phyloP scores from a whole-genome alignment of 2,113 vertebrate species.

The Nymphicus hollandicus region DNA sequence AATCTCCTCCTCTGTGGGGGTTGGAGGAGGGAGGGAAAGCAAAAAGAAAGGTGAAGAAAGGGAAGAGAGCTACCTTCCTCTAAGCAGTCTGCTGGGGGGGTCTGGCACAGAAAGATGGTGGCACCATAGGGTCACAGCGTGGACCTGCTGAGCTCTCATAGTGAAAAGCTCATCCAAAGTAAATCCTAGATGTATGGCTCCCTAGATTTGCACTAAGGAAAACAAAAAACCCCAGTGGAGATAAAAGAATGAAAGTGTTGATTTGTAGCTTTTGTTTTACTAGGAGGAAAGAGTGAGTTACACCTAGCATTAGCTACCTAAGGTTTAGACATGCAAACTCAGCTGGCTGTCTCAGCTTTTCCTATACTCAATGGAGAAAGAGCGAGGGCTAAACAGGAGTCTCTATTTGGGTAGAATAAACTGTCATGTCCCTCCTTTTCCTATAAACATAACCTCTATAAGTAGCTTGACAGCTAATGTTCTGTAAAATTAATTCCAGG shows the following conservation, averaged over 20 bases:
- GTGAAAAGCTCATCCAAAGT: neutral
- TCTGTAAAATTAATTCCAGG: neutral
- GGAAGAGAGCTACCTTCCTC: neutral
- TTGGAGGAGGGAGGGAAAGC: neutral
- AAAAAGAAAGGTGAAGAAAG: neutral
- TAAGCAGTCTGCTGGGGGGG: neutral
- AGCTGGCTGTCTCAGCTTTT: neutral
- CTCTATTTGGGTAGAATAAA: neutral
- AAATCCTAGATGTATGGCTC: neutral
- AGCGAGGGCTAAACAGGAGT: fast-evolving
- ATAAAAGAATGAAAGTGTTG: neutral
- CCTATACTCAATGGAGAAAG: neutral
- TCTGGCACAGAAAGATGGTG: neutral
- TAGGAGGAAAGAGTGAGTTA: neutral
- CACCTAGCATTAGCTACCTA: neutral
- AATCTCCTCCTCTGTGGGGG: neutral
- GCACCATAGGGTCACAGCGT: neutral
- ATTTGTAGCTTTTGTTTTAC: neutral
- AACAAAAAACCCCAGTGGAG: neutral
- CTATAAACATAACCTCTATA: neutral
- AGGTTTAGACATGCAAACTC: neutral
- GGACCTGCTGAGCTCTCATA: neutral
- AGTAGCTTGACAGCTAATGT: neutral
- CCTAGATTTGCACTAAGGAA: neutral
- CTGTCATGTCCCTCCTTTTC: neutral